Conservation (phyloP, 2,797 vertebrate species). For the Eulemur mongoz region DNA sequence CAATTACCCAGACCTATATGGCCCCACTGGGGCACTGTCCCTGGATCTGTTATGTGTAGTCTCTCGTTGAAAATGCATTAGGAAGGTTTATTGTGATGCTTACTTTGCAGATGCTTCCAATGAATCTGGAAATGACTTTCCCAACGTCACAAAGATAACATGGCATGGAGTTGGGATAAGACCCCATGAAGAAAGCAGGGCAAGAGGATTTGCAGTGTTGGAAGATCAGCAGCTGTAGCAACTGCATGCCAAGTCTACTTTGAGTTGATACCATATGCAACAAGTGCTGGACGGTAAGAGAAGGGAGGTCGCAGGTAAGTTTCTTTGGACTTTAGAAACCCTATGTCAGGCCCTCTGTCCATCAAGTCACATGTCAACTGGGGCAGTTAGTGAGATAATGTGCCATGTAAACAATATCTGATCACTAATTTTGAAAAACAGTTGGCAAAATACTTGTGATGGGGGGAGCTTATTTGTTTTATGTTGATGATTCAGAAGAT, state of each 20-base stretch:
- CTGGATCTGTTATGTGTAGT: neutral
- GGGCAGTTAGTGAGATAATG: neutral
- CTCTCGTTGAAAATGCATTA: neutral
- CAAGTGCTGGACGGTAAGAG: neutral
- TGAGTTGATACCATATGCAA: neutral
- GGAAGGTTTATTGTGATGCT: neutral
- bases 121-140: slow-evolving; percentile 11
- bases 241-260: neutral
- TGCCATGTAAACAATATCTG: neutral
- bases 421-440: neutral
- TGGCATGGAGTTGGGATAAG: neutral
- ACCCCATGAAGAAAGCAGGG: neutral
- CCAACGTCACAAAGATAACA: neutral
- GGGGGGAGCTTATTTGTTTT: neutral
- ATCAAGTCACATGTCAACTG: neutral
- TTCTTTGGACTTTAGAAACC: neutral
- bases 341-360: neutral
- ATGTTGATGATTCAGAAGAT: slow-evolving; percentile 7
- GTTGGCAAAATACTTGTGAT: neutral
- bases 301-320: neutral
- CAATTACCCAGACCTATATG: neutral
- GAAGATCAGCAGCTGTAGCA: neutral
- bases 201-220: neutral
- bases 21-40: neutral
- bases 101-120: neutral